A percentile compares a stretch with the other conserved stretches of the same genome.
Conservation (phyloP, 2,888 invertebrate genomes). For the Brenthis ino region DNA sequence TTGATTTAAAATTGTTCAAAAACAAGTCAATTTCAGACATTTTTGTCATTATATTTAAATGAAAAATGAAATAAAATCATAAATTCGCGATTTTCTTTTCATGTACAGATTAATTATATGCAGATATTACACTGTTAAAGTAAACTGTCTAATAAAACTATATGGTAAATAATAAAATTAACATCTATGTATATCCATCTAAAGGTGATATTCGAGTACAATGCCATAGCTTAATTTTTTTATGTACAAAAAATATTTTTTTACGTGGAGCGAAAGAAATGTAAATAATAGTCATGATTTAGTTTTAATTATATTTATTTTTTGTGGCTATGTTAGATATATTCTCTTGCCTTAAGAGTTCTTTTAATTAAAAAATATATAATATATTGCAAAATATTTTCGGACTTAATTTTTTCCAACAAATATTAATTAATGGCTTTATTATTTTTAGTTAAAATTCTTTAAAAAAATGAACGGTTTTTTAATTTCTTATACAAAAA, state of each 20-base stretch:
- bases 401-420: background rate
- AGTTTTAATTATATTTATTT: conserved; percentile 38
- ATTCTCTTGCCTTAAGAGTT: conserved; percentile 35
- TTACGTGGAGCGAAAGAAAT: conserved; percentile 44
- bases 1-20: too few species aligned
- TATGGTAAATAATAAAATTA: conserved; percentile 16
- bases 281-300: conserved; percentile 40
- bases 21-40: too few species aligned
- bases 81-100: too few species aligned
- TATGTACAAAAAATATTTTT: conserved; percentile 47
- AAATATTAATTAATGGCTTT: background rate
- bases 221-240: conserved; percentile 45
- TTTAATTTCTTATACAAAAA: too few species aligned
- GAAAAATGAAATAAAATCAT: too few species aligned
- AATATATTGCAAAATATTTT: background rate
- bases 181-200: conserved; percentile 1
- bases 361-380: background rate
- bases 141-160: background rate
- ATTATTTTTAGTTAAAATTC: too few species aligned
- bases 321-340: conserved; percentile 38
- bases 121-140: background rate
- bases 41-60: too few species aligned
- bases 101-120: too few species aligned
- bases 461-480: too few species aligned
- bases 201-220: conserved; percentile 40